Evolutionary conservation across 2,113 vertebrate genomes (phyloP).

Genomic region (Cyphomyrus discorhynchus): DNA sequence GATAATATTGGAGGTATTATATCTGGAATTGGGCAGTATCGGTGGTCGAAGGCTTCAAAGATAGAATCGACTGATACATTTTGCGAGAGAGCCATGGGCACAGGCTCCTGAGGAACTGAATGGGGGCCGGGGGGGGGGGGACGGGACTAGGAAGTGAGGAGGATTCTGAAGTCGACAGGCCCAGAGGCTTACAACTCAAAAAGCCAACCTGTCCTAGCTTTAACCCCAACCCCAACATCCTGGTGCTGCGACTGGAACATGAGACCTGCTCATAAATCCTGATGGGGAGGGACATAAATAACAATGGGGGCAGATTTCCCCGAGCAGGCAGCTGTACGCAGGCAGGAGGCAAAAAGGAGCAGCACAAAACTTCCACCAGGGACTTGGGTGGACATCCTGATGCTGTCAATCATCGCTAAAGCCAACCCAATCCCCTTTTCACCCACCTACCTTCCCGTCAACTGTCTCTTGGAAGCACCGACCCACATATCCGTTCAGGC

Average conservation of each 20-base stretch:
- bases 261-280: constrained; percentile 38
- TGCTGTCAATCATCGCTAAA: neutral
- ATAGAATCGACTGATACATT: neutral
- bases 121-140: neutral
- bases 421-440: neutral
- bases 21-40: neutral
- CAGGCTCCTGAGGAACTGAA: neutral
- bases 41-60: neutral
- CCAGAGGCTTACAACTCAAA: constrained; percentile 25
- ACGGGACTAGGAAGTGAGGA: neutral
- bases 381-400: neutral
- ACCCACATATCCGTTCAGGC: constrained; percentile 59
- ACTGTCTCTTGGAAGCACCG: constrained; percentile 78
- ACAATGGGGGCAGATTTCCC: constrained; percentile 28
- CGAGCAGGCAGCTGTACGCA: neutral
- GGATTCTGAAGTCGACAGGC: neutral
- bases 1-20: neutral
- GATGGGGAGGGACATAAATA: constrained; percentile 32
- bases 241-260: constrained; percentile 25
- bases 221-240: constrained; percentile 26
- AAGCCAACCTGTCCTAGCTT: constrained; percentile 7
- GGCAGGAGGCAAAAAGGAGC: neutral
- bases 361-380: neutral
- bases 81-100: neutral
- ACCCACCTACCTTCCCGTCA: constrained; percentile 73